Evolutionary conservation across 2,113 vertebrate species (phyloP), one percentile per base, ranked within the genome.

Genomic region (Gopherus evgoodei): DNA sequence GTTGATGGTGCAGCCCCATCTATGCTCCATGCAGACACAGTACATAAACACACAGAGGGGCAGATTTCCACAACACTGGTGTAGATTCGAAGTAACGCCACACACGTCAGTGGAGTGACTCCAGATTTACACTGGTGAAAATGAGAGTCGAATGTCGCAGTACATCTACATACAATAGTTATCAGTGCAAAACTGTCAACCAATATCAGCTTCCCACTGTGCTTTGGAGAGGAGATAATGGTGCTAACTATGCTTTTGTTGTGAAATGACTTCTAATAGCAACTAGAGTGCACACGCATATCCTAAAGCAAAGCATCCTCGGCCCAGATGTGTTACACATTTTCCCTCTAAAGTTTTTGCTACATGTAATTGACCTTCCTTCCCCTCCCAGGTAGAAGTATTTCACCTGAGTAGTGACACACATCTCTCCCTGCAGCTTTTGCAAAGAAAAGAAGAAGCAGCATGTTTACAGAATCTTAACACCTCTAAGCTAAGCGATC

Each of bases 271-370:
- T 47, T 42, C 78, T 8, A 27, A 29, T 0, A 24, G 90, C 84
- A 42, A n/a, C 29, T 79, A 0, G 4, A 1, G 2, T 0, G n/a
- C 80, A 42, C 16, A 4, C 0, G 0, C 2, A 0, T 7, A 47
- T 11, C 88, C 72, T 7, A 21, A 49, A 82, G 59, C 47, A 87
- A 76, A 27, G 65, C 27, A 3, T 57, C 56, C 83, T 69, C 54
- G 0, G 0, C 21, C 80, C 62, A 75, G 3, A 0, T 7, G 86
- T 59, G 10, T 11, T 72, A 21, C n/a, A 21, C 19, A n/a, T 38
- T 72, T 52, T 78, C 75, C 75, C 75, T 27, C 11, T 44, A 12
- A 47, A 47, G 4, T 1, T 80, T 56, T 65, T 35, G 65, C 56
- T 78, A 27, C 4, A 47, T 4, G 47, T 29, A 47, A 47, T 27